Base-by-base conservation (phyloP, 2,113 vertebrate species). In the Crotophaga sulcirostris region DNA sequence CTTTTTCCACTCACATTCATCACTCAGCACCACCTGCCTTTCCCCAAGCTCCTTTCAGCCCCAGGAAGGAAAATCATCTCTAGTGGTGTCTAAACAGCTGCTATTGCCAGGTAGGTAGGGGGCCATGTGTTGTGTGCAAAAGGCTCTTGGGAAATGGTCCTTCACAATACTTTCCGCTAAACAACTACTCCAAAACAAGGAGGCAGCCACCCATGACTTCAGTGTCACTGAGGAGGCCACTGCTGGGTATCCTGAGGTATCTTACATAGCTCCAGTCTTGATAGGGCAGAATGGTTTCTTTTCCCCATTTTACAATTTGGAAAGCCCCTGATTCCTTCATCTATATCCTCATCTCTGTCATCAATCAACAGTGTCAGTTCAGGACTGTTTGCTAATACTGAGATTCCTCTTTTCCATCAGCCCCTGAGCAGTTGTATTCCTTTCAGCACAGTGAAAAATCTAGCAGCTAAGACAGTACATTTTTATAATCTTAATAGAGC, bases 401-500 rank as follows among this genome's bases (percentile, higher is more conserved):
- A 76, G 77, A 87, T 47, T 3, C 1, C 23, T 90, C 66, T 68
- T 88, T 76, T 84, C 69, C 16, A 26, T 79, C 79, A 84, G 62
- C 33, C 59, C 79, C 83, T 87, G 73, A 96, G 77, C 75, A 78
- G 72, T 31, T 89, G 73, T 68, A 73, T 79, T 56, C 67, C 74
- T 80, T 81, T 84, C 4, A 2, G 66, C 47, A 67, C 47, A 59
- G 47, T 66, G 72, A 80, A 94, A 94, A 93, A 93, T 62, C 38
- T 79, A 72, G 69, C 66, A 74, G 67, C 52, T 28, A 77, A 83
- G 68, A 85, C 85, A 93, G 55, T 80, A 54, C 26, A 75, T 77
- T 94, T 92, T 84, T 89, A 68, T 84, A 92, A 93, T 75, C 83
- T 90, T 82, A 94, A 92, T 82, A 69, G 74, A 95, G 73, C 62